Evolutionary conservation across 2,797 vertebrate species (phyloP).

Genomic region (Alfaro cultratus): DNA sequence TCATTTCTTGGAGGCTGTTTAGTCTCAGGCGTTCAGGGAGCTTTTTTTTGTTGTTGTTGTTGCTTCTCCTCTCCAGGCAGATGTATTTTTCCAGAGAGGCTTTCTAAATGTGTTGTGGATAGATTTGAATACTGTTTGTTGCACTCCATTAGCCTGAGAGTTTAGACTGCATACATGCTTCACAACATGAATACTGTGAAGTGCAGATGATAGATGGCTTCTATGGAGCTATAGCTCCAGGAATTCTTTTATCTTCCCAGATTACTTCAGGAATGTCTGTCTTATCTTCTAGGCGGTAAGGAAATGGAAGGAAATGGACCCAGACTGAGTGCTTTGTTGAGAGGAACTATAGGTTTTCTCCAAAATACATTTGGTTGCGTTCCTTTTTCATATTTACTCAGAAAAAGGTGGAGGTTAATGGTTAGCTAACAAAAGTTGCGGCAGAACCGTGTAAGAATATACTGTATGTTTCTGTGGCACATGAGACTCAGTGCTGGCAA

Average conservation of each 20-base stretch:
- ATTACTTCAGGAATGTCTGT: slow-evolving; percentile 52
- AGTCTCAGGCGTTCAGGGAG: slow-evolving; percentile 29
- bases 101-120: slow-evolving; percentile 33
- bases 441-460: too few species aligned
- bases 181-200: slow-evolving; percentile 11
- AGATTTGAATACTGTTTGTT: slow-evolving; percentile 41
- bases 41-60: slow-evolving; percentile 31
- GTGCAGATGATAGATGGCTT: slow-evolving; percentile 46
- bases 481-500: too few species aligned
- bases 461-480: too few species aligned
- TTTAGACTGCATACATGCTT: slow-evolving; percentile 31
- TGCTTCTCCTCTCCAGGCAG: slow-evolving; percentile 32
- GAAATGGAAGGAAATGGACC: slow-evolving; percentile 1
- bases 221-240: slow-evolving; percentile 13
- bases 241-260: slow-evolving; percentile 46
- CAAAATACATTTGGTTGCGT: slow-evolving; percentile 1
- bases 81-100: slow-evolving; percentile 15
- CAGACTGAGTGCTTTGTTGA: slow-evolving; percentile 30
- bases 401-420: background rate
- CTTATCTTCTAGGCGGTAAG: slow-evolving; percentile 27
- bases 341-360: slow-evolving; percentile 61
- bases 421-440: background rate
- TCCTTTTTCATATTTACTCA: slow-evolving; percentile 31
- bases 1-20: slow-evolving; percentile 64
- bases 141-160: slow-evolving; percentile 32